A percentile compares a stretch with the other conserved stretches of the same genome.
These are phyloP conservation scores for Porites evermanni DNA, from an alignment of 92 coral and sea anemone species.

Conservation along the genomic window DNA sequence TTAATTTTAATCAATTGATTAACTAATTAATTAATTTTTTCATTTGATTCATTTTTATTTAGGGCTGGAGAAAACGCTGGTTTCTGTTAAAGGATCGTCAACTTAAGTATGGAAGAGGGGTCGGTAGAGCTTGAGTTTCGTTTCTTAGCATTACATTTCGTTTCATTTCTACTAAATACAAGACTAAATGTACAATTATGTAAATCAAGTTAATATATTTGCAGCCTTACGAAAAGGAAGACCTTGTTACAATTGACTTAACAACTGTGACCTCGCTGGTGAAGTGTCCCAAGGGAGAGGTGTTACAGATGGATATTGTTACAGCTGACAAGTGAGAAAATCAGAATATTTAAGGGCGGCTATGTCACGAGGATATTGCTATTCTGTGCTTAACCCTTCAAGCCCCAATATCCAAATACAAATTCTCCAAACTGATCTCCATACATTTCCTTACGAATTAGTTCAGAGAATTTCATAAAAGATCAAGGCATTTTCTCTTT, in stretches of 20 bases:
- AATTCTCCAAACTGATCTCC: too few relatives aligned
- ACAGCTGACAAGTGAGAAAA: slow-evolving; percentile 84
- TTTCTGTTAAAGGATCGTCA: slow-evolving; percentile 87
- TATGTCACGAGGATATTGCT: too few relatives aligned
- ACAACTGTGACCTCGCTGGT: slow-evolving; percentile 76
- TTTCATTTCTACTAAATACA: not conserved
- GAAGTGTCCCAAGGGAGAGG: slow-evolving; percentile 70
- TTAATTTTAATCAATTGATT: not conserved
- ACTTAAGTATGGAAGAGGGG: slow-evolving; percentile 71
- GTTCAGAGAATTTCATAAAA: too few relatives aligned
- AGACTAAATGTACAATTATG: not conserved
- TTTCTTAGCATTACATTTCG: not conserved
- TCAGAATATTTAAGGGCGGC: not conserved
- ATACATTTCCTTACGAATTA: too few relatives aligned
- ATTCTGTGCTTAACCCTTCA: too few relatives aligned
- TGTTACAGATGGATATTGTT: slow-evolving; percentile 72
- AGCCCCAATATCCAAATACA: too few relatives aligned
- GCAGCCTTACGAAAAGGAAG: slow-evolving; percentile 86
- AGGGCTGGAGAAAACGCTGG: slow-evolving; percentile 76
- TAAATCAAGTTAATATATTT: slow-evolving; percentile 5
- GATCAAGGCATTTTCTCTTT: too few relatives aligned
- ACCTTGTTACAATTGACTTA: slow-evolving; percentile 80
- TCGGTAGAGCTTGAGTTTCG: slow-evolving; percentile 39
- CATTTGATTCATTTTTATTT: too few relatives aligned
- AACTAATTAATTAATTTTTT: too few relatives aligned